phyloP scores from a whole-genome alignment of 2,888 invertebrate genomes.

The Zygothrica quintamaculata region DNA sequence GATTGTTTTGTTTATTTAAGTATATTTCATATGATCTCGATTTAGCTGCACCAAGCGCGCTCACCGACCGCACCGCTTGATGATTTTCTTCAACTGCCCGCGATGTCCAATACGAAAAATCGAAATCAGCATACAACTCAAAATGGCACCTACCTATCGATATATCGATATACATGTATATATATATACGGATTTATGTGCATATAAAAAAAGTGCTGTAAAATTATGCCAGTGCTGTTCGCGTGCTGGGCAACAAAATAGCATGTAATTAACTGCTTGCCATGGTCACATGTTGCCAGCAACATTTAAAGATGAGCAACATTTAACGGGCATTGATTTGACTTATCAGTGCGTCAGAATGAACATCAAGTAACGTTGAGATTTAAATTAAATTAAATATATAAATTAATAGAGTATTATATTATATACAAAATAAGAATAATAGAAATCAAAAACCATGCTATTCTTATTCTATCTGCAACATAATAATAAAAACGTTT shows the following conservation, averaged over 20 bases:
- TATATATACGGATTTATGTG: too few species aligned
- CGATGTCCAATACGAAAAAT: conserved; percentile 44
- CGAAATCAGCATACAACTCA: conserved; percentile 29
- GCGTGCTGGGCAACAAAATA: not conserved
- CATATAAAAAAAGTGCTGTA: conserved; percentile 22
- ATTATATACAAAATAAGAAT: too few species aligned
- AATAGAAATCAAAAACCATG: too few species aligned
- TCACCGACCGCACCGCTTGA: conserved; percentile 38
- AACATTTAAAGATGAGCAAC: not conserved
- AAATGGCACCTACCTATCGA: conserved; percentile 38
- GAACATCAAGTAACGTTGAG: not conserved
- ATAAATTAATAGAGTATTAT: too few species aligned
- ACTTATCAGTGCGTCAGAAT: not conserved
- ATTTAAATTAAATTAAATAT: too few species aligned
- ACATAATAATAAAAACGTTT: too few species aligned
- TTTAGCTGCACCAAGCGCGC: conserved; percentile 42
- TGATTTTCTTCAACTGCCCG: conserved; percentile 52
- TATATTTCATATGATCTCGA: conserved; percentile 35
- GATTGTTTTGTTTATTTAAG: conserved; percentile 54
- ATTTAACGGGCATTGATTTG: too few species aligned
- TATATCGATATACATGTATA: conserved; percentile 20
- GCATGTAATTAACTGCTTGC: too few species aligned
- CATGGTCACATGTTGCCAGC: not conserved
- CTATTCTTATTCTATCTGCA: too few species aligned
- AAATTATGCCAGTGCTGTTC: conserved; percentile 2